These are phyloP conservation scores for Tetanocera ferruginea DNA, from an alignment of 2,888 invertebrate species.

Conservation along the genomic window DNA sequence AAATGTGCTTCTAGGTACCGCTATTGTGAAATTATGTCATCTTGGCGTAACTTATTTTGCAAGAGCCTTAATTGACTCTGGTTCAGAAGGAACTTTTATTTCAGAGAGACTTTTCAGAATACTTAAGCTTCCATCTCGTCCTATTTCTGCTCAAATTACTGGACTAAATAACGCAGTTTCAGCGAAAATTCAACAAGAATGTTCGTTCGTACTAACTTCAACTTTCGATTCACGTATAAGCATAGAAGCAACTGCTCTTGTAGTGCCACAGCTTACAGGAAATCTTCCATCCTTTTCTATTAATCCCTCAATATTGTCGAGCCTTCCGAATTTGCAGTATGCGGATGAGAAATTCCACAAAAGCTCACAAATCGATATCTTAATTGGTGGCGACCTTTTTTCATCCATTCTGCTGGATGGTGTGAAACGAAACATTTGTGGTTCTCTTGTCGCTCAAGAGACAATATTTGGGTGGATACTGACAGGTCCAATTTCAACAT, in stretches of 20 bases:
- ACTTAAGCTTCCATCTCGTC: background rate
- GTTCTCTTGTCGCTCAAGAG: too few species aligned
- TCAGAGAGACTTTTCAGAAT: constrained; percentile 19
- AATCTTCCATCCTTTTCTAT: too few species aligned
- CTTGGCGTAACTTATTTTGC: background rate
- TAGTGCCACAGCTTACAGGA: too few species aligned
- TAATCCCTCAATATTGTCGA: too few species aligned
- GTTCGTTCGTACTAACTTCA: too few species aligned
- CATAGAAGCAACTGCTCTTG: too few species aligned
- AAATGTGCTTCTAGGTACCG: constrained; percentile 30
- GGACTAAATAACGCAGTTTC: constrained; percentile 20
- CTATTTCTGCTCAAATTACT: constrained; percentile 6
- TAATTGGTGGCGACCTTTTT: background rate
- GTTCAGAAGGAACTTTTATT: constrained; percentile 36
- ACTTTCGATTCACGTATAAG: too few species aligned
- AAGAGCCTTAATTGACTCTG: constrained; percentile 31
- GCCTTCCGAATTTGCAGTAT: too few species aligned
- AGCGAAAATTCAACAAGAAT: background rate
- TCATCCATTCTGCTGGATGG: background rate
- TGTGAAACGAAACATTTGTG: background rate
- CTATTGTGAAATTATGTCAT: constrained; percentile 7
- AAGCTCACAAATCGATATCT: background rate
- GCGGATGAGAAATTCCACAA: too few species aligned
- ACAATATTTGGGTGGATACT: background rate
- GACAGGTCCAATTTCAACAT: background rate